Evolutionary conservation across 2,113 vertebrate species (phyloP), one percentile per base, ranked within the genome.

Genomic region (Centrocercus urophasianus): DNA sequence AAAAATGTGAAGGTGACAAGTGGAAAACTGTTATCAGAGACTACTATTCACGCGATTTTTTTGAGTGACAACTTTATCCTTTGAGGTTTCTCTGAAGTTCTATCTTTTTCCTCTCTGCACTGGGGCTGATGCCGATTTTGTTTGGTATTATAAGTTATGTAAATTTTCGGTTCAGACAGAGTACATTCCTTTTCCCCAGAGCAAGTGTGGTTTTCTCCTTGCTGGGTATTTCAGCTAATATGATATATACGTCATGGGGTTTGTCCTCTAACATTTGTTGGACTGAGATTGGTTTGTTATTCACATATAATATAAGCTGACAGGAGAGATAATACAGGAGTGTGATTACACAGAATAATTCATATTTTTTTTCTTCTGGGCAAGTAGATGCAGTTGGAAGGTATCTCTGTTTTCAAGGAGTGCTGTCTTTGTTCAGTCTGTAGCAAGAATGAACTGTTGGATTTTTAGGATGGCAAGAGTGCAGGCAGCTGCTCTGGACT

Each of bases 281-380:
- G 19, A 63, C n/a, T 91, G 72, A 89, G 28, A 92, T 89, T 85
- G 42, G 71, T 80, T 92, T 91, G 52, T 91, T 83, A 67, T 50
- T 95, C 3, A 1, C 22, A 21, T 74, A 48, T 59, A 92, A 91
- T 60, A 80, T 34, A 64, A 93, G 18, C 47, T 91, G 91, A 81
- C 75, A 89, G 47, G 32, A 96, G 50, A 32, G 2, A 0, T 93
- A 83, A 77, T 65, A 74, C 7, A 8, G 69, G 38, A 74, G 28
- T 83, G 47, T 78, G 87, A 91, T 93, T 91, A 80, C 60, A 94
- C 50, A 78, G 91, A 93, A 93, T 95, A 95, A 93, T 93, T 96
- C 13, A 89, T 95, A 11, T 0, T 67, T 89, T 82, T 96, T 96
- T 94, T 93, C 65, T 96, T 93, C 69, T 81, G 64, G 87, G 79